Evolutionary conservation across 2,797 vertebrate species (phyloP), one percentile per base, ranked within the genome.

Genomic region (Serranus cabrilla): DNA sequence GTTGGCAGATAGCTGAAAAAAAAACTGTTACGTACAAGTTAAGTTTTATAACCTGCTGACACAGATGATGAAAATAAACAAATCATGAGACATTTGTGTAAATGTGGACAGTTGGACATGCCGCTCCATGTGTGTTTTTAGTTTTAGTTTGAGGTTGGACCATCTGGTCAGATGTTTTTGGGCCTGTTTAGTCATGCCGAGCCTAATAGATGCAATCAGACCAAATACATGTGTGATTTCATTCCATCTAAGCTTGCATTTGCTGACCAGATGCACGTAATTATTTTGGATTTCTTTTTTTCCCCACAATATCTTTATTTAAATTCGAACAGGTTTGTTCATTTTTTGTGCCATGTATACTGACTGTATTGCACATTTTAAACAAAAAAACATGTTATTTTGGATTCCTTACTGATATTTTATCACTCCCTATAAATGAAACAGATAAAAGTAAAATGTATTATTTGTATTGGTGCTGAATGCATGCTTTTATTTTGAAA

Each of bases 1-100:
- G 43, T 58, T 61, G 39, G 54, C 20, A 59, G 52, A 74, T 55
- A 16, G 46, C 39, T 23, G 12, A 63, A 58, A 58, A 37, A 68
- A 2, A 27, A 27, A 1, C 0, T 52, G 13, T 39, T 27, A 9
- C 39, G n/a, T 10, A 1, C 2, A 23, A 16, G n/a, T 55, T 65
- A 20, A 9, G 14, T 39, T 55, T 16, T n/a, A 23, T 2, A 65
- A 66, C 10, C 1, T 23, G 39, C 14, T 74, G 11, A 42, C 34
- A 12, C 25, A 61, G 42, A 57, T 25, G 16, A 51, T 40, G 3
- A 42, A 65, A 57, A 40, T 16, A 59, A 54, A 31, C n/a, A 47
- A 47, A 59, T 69, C 14, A 12, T 5, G 1, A 14, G 2, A 63
- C 16, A 27, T 27, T 3, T 27, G 27, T 27, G 34, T 34, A 34